Percentiles rank a stretch among this genome's conserved stretches.
phyloP scores from a whole-genome alignment of 1,140 invertebrate species.

The Druon quercuslanigerum region DNA sequence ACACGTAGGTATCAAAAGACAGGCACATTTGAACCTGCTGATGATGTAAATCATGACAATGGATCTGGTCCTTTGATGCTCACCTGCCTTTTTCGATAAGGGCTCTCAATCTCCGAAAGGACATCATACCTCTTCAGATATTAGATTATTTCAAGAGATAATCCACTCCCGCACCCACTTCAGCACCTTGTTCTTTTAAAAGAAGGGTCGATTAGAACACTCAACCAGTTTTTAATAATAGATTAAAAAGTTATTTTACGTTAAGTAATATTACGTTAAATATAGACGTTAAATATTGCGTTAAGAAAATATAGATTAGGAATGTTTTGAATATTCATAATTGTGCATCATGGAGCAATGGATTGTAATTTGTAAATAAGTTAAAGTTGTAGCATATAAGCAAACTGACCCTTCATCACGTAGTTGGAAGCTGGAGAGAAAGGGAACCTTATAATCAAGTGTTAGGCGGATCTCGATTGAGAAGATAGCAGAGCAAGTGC shows the following conservation, averaged over 20 bases:
- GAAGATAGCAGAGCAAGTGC: background rate
- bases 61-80: slow-evolving; percentile 55
- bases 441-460: background rate
- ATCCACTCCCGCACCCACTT: background rate
- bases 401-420: no score
- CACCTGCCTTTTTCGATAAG: slow-evolving; percentile 60
- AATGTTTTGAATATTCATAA: no score
- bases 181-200: background rate
- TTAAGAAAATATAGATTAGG: no score
- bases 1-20: slow-evolving; percentile 43
- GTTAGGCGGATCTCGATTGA: slow-evolving; percentile 2
- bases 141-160: slow-evolving; percentile 13
- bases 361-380: no score
- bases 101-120: background rate
- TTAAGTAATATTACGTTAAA: no score
- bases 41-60: slow-evolving; percentile 60
- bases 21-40: slow-evolving; percentile 59
- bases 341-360: no score
- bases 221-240: background rate
- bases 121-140: background rate
- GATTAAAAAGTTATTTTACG: no score
- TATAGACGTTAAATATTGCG: no score
- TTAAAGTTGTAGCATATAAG: no score
- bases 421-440: background rate
- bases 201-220: background rate